These are phyloP conservation scores for Sarcophaga carnaria DNA, from an alignment of 2,888 invertebrate genomes.

Conservation along the genomic window DNA sequence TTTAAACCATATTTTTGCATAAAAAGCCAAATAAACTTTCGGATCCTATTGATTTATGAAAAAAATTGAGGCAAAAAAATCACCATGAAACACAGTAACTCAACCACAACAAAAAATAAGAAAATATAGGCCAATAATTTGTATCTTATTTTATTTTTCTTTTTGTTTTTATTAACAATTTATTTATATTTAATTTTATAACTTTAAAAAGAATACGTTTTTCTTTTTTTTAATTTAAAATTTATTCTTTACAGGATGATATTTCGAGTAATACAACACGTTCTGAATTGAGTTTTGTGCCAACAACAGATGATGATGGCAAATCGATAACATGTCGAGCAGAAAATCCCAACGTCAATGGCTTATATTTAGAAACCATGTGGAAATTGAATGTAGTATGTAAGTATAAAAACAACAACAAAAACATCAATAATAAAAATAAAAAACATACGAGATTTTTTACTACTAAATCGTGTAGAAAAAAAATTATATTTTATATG, in stretches of 20 bases:
- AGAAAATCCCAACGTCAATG: conserved; percentile 94
- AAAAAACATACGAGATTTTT: neutral
- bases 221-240: conserved; percentile 24
- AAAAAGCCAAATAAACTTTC: conserved; percentile 14
- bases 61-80: neutral
- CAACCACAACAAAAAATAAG: too few relatives aligned
- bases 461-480: conserved; percentile 30
- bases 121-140: too few relatives aligned
- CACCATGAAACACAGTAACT: neutral
- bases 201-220: conserved; percentile 29
- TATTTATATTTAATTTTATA: conserved; percentile 20
- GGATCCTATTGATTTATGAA: conserved; percentile 35
- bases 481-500: conserved; percentile 13
- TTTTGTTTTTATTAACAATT: conserved; percentile 25
- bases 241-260: conserved; percentile 85
- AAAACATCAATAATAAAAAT: conserved; percentile 8
- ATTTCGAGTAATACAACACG: conserved; percentile 91
- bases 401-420: conserved; percentile 84
- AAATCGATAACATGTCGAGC: conserved; percentile 94
- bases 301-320: conserved; percentile 94
- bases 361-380: conserved; percentile 90
- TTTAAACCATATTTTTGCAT: too few relatives aligned
- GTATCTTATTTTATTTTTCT: neutral
- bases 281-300: conserved; percentile 93
- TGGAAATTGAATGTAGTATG: conserved; percentile 95